Base-by-base conservation (phyloP, 1,140 invertebrate genomes). In the Aphaenogaster floridana region DNA sequence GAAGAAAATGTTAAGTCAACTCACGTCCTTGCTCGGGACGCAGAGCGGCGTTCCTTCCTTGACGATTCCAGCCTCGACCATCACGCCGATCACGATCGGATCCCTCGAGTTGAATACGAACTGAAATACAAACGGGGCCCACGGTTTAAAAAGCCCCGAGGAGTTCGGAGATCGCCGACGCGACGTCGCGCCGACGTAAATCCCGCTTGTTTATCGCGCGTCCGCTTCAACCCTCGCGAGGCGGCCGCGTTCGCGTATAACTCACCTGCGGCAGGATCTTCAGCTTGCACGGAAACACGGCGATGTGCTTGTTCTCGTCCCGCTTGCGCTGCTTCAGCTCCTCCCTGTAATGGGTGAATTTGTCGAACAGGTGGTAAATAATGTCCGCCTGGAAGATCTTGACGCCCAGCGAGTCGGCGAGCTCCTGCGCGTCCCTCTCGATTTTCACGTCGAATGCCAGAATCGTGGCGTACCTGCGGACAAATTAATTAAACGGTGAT, bases 351-450 rank as follows among this genome's bases (percentile, higher is more conserved):
- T 98, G 97, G 87, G 97, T 99, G 96, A 99, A 99, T 94, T 98
- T 98, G 95, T 99, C 99, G 96, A 99, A 99, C 86, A 99, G 96
- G 96, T 99, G 99, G 96, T 99, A 99, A 93, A 99, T 99, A 94
- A 99, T 99, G 95, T 99, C 99, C 3, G 99, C 99, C 84, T 99
- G 98, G 97, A 99, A 99, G 93, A 99, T 99, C 95, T 98, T 99
- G 61, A 99, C 99, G 76, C 98, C 98, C 63, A 99, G 94, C 69
- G 97, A 97, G 93, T 99, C 99, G 0, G 99, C 99, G 94, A 99
- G 95, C 94, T 99, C 99, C 96, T 99, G 99, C 0, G 99, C 99
- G 93, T 99, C 99, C 80, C 97, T 96, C 94, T 99, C 99, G 45
- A 99, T 97, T 96, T 99, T 99, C 1, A 99, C 99, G 96, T 99